Evolutionary conservation across 1,140 invertebrate species (phyloP).

Genomic region (Ptiloglossa arizonensis): DNA sequence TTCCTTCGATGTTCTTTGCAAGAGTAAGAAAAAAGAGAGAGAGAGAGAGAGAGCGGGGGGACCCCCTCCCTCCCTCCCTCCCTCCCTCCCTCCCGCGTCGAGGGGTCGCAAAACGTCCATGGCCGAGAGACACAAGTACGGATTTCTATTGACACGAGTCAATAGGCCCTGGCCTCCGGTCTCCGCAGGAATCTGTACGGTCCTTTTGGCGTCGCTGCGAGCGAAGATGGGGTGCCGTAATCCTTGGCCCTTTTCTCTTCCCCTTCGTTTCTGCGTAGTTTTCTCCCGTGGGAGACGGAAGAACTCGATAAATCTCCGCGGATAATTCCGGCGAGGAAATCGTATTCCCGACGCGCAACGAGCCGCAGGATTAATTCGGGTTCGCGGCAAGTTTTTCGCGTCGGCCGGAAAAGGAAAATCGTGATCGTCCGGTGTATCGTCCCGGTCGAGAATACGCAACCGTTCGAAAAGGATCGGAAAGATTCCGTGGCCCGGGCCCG

Average conservation of each 20-base stretch:
- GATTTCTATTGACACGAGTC: constrained; percentile 70
- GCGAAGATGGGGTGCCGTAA: constrained; percentile 54
- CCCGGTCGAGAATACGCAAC: too few species aligned
- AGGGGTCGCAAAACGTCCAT: constrained; percentile 43
- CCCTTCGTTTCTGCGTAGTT: not conserved
- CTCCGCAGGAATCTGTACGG: constrained; percentile 36
- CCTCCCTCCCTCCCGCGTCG: constrained; percentile 21
- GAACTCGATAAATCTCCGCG: constrained; percentile 19
- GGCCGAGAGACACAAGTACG: constrained; percentile 59
- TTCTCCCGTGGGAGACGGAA: constrained; percentile 24
- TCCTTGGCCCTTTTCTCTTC: constrained; percentile 67
- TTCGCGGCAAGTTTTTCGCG: not conserved
- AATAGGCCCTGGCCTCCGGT: constrained; percentile 41
- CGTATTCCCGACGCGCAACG: constrained; percentile 15
- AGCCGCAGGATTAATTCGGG: constrained; percentile 39
- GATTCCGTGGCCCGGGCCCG: not conserved
- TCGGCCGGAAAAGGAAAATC: constrained; percentile 14
- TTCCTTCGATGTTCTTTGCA: constrained; percentile 42
- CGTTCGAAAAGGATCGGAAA: not conserved
- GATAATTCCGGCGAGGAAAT: constrained; percentile 23
- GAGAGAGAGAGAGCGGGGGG: too few species aligned
- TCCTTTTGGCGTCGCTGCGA: constrained; percentile 21
- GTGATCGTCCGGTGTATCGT: not conserved
- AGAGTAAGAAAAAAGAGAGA: not conserved
- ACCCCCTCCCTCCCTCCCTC: too few species aligned